Base-by-base conservation (phyloP, 2,797 vertebrate species). In the Buceros bicornis region DNA sequence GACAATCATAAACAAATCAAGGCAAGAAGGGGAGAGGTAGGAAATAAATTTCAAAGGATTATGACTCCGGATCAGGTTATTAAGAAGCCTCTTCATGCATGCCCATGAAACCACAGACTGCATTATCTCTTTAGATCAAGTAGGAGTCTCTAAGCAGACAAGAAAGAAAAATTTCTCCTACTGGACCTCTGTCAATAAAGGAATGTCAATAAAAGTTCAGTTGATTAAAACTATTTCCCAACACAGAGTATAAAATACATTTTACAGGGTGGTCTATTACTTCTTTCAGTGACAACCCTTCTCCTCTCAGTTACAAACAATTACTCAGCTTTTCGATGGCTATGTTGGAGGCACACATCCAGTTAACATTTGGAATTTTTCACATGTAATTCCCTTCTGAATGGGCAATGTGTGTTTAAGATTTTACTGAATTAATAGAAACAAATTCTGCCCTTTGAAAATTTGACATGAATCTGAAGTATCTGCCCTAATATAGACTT, bases 71-170 rank as follows among this genome's bases (percentile, higher is more conserved):
- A 82, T 91, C 43, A 51, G 20, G 51, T 80, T 78, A 84, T 88
- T 96, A 91, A 90, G 66, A 93, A 84, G 45, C 90, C 35, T 24
- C 67, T 92, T 89, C 37, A n/a, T n/a, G 40, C 54, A 92, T 37
- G 61, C 31, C 17, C 25, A 66, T 69, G 56, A 95, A 95, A 92
- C 66, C 54, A 90, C 58, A 67, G 16, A 42, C 19, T 35, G 5
- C 19, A 48, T 84, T 88, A 54, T 89, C 76, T 85, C 77, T 91
- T 93, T 50, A 90, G 58, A 94, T 51, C 50, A 79, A 86, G 57
- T 6, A 51, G 57, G 79, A 87, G 58, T 56, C 51, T 95, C 51
- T 65, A 54, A 89, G 50, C 42, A 71, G 89, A 80, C 14, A 54
- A 76, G 61, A 74, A 65, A 22, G 47, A 66, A 96, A 90, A 90